phyloP scores from a whole-genome alignment of 2,797 vertebrate genomes.

The Catostomus latipinnis region DNA sequence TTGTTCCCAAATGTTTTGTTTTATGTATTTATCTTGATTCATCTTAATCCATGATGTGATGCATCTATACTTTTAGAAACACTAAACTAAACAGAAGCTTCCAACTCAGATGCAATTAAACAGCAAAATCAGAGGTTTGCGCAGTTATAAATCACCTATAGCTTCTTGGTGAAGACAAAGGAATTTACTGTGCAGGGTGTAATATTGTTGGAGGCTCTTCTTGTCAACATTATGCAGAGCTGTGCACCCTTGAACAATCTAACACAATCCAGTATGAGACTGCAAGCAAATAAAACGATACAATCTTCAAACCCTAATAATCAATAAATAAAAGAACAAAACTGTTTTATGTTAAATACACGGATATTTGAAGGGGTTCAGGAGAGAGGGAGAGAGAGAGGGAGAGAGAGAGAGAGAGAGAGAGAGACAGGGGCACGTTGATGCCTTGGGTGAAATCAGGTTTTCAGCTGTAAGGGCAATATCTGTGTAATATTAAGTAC shows the following conservation, averaged over 20 bases:
- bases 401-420: too few species aligned
- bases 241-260: constrained; percentile 85
- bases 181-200: constrained; percentile 58
- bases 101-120: background rate
- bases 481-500: too few species aligned
- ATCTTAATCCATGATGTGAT: too few species aligned
- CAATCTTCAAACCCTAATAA: constrained; percentile 83
- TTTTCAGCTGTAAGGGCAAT: too few species aligned
- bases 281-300: constrained; percentile 86
- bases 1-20: too few species aligned
- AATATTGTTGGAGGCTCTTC: constrained; percentile 77
- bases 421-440: constrained; percentile 15
- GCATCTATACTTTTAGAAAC: background rate
- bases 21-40: too few species aligned
- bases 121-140: constrained; percentile 52
- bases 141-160: constrained; percentile 71
- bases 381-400: constrained; percentile 4
- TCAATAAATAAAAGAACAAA: constrained; percentile 86
- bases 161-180: constrained; percentile 66
- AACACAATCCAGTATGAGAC: constrained; percentile 80
- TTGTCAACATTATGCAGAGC: constrained; percentile 84
- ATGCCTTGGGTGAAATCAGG: constrained; percentile 30
- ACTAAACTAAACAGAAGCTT: constrained; percentile 5
- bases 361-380: constrained; percentile 72
- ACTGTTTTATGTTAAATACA: constrained; percentile 82